Base-by-base conservation (phyloP, 2,113 vertebrate genomes). In the Tylochromis polylepis region DNA sequence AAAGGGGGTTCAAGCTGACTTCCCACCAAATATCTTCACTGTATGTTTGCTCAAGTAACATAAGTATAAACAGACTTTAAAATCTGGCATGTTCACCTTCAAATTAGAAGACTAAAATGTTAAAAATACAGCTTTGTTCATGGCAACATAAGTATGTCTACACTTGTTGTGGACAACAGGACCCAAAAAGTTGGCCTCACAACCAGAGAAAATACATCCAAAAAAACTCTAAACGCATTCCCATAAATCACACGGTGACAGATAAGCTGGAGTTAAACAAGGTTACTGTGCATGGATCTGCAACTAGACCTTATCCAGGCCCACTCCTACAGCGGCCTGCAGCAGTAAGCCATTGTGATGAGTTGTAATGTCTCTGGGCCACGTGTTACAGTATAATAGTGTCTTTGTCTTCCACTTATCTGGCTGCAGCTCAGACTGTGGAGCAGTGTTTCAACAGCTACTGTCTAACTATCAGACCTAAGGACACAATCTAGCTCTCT, bases 401-500 rank as follows among this genome's bases (percentile, higher is more conserved):
- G 92, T 91, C 93, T 95, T 94, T 94, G 93, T 94, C 93, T 94
- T 84, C 84, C 87, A 91, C 87, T 95, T 94, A 93, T 94, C 90
- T 92, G 90, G 87, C 92, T 88, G 90, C 67, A 82, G 92, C 89
- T 95, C 90, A 85, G 90, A 81, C 90, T 89, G 92, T 24, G 4
- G 81, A 89, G 88, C 85, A 79, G 84, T 87, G 80, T 92, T 93
- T 94, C 90, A 94, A 84, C 90, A 93, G 87, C 92, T 87, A 83
- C 90, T 93, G 89, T 92, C 87, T 77, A 77, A 77, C 72, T 85
- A 86, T 91, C 89, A 88, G 87, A 90, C 91, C 92, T 83, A 90
- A 89, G 87, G 89, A 93, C 88, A 93, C 91, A 91, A 92, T 92
- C 88, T 89, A 46, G 75, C 78, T 81, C 87, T 83, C 51, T 87